Percentiles rank a stretch among this genome's conserved stretches.
These are phyloP conservation scores for Paradoxurus hermaphroditus DNA, from an alignment of 2,113 vertebrate species.

Conservation along the genomic window DNA sequence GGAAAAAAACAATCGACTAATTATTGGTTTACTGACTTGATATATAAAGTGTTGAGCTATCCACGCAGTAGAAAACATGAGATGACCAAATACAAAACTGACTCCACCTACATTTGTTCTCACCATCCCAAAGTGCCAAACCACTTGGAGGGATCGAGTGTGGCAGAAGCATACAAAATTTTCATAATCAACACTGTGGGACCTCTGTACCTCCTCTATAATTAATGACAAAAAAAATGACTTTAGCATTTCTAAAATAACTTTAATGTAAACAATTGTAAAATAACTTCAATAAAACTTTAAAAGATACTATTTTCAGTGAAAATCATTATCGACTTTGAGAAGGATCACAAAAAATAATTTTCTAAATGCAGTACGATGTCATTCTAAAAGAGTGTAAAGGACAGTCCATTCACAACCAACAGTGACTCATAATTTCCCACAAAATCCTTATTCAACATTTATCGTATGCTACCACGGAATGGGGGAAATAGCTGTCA, in stretches of 20 bases:
- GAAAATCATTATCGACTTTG: constrained; percentile 12
- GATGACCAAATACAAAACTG: not conserved
- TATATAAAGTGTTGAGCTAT: not conserved
- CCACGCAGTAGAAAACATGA: not conserved
- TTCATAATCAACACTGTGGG: not conserved
- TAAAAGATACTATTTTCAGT: constrained; percentile 38
- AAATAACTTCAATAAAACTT: not conserved
- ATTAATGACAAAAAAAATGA: not conserved
- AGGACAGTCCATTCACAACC: not conserved
- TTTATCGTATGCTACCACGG: not conserved
- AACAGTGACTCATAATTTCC: not conserved
- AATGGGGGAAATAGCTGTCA: not conserved
- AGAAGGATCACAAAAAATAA: not conserved
- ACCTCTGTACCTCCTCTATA: not conserved
- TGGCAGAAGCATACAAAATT: not conserved
- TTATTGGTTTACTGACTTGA: not conserved
- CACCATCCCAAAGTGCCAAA: not conserved
- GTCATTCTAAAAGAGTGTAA: not conserved
- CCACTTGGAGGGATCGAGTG: constrained; percentile 7
- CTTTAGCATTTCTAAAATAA: constrained; percentile 42
- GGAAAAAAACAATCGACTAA: constrained; percentile 7
- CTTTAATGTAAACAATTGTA: not conserved
- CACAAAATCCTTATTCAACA: not conserved
- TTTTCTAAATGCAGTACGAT: not conserved
- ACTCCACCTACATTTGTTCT: constrained; percentile 20